phyloP scores from a whole-genome alignment of 2,888 invertebrate genomes.

The Halocaridina rubra region DNA sequence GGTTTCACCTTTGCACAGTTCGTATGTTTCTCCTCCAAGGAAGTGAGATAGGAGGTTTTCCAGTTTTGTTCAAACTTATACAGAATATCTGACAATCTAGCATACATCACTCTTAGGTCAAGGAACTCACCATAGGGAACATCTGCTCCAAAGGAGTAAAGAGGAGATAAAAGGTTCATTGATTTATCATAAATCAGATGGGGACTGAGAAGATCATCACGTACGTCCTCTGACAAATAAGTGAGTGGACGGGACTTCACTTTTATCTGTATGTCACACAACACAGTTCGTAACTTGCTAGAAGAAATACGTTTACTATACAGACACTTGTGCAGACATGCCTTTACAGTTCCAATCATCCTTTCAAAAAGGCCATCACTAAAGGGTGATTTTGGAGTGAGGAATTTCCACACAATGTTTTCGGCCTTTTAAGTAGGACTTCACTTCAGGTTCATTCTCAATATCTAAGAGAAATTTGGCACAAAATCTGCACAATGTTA shows the following conservation, averaged over 20 bases:
- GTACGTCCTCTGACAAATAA: neutral
- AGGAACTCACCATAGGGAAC: neutral
- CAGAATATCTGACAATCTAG: neutral
- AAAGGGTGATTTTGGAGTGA: neutral
- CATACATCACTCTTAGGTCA: neutral
- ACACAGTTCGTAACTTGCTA: neutral
- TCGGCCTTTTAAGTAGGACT: neutral
- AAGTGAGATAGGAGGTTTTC: neutral
- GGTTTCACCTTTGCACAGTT: neutral
- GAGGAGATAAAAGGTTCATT: neutral
- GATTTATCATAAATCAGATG: neutral
- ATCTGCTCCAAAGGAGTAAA: neutral
- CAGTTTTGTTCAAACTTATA: neutral
- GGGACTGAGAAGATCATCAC: neutral
- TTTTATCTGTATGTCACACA: neutral
- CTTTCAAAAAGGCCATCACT: neutral
- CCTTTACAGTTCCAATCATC: neutral
- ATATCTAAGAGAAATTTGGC: neutral
- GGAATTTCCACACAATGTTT: neutral
- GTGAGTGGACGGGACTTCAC: neutral
- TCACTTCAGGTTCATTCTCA: neutral
- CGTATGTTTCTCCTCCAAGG: neutral
- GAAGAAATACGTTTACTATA: neutral
- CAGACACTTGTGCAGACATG: neutral
- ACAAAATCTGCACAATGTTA: no score